Percentiles rank a stretch among this genome's conserved stretches.
Conservation (phyloP, 2,888 invertebrate genomes). For the Drosophila testacea region DNA sequence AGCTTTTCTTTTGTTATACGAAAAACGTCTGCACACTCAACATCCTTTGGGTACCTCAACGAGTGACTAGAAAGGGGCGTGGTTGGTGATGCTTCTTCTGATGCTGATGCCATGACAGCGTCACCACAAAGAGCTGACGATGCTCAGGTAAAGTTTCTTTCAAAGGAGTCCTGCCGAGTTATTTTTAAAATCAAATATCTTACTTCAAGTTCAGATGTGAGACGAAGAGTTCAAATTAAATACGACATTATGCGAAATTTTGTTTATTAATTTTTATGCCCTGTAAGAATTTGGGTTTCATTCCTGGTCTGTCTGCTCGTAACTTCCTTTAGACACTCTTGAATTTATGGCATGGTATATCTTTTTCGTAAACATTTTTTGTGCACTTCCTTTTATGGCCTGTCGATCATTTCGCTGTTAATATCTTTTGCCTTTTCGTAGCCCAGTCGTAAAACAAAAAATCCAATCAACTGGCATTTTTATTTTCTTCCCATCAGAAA, state of each 20-base stretch:
- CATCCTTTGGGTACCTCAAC: constrained; percentile 13
- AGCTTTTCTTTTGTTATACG: constrained; percentile 68
- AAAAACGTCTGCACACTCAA: constrained; percentile 47
- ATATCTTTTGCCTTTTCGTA: constrained; percentile 1
- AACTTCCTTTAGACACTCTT: constrained; percentile 11
- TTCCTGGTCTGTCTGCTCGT: neutral
- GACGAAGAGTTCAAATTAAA: constrained; percentile 51
- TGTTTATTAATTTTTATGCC: constrained; percentile 55
- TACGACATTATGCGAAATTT: constrained; percentile 37
- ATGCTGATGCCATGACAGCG: constrained; percentile 49
- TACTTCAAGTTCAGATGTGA: constrained; percentile 22
- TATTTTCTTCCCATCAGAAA: constrained; percentile 24
- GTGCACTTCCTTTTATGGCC: constrained; percentile 18
- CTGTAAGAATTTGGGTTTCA: neutral
- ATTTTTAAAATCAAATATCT: constrained; percentile 62
- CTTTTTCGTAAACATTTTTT: neutral
- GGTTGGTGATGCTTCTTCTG: constrained; percentile 15
- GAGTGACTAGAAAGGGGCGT: constrained; percentile 12
- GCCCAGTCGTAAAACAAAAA: constrained; percentile 19
- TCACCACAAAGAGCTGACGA: constrained; percentile 10
- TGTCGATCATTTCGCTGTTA: constrained; percentile 28
- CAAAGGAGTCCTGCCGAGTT: constrained; percentile 41
- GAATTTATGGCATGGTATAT: constrained; percentile 17
- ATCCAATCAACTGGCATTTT: constrained; percentile 52
- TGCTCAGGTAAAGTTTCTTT: constrained; percentile 23